Conservation (phyloP, 2,797 vertebrate genomes). For the Ibycter americanus region DNA sequence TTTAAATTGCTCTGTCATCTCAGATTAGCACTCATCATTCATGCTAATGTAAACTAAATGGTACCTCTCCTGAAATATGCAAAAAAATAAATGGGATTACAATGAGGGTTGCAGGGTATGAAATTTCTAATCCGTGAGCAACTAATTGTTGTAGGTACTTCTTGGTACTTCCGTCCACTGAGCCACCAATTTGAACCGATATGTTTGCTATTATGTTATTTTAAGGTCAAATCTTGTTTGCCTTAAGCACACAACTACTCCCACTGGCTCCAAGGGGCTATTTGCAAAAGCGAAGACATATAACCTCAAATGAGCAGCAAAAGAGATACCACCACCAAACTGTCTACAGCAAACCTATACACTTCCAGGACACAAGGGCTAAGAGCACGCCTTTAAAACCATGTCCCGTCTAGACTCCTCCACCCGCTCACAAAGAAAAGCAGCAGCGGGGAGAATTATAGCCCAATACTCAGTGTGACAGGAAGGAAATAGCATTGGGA, state of each 20-base stretch:
- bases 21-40: conserved; percentile 47
- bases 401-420: not conserved
- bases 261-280: not conserved
- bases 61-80: conserved; percentile 18
- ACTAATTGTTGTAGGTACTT: not conserved
- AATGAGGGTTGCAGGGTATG: not conserved
- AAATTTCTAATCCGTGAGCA: not conserved
- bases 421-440: not conserved
- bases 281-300: not conserved
- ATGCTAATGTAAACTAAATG: conserved; percentile 33
- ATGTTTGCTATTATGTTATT: not conserved
- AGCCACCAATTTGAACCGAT: not conserved
- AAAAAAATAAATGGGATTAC: conserved; percentile 42
- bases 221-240: conserved; percentile 11
- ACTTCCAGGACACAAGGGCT: not conserved
- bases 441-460: conserved; percentile 39
- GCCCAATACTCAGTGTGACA: conserved; percentile 32
- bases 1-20: conserved; percentile 50
- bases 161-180: not conserved
- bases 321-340: not conserved
- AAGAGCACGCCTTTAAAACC: accelerated
- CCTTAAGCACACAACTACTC: not conserved
- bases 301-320: not conserved
- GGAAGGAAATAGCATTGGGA: conserved; percentile 56
- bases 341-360: not conserved